Base-by-base conservation (phyloP, 2,797 vertebrate species). In the Pseudochaenichthys georgianus region DNA sequence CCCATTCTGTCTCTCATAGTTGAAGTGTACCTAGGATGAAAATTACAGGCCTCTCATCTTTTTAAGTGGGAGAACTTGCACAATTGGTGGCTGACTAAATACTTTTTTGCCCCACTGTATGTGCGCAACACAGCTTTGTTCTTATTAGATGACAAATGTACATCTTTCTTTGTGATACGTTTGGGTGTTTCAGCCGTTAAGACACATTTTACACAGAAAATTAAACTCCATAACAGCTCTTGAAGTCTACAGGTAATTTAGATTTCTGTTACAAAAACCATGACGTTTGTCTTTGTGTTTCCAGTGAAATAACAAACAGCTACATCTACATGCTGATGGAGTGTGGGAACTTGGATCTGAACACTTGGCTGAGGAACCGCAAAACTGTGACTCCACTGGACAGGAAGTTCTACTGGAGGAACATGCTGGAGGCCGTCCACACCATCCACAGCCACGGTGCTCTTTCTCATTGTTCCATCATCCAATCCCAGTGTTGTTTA, bases 291-390 rank as follows among this genome's bases (percentile, higher is more conserved):
- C 0, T 54, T 0, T 87, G 28, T 76, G 9, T 85, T 84, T 91
- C 34, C 90, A 99, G 98, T 95, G 98, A 99, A 93, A 96, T 99
- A 81, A 96, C 96, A 13, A 95, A 95, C 80, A 93, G 92, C 60
- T 95, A 95, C 83, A 98, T 99, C 90, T 99, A 97, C 88, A 98
- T 99, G 98, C 89, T 98, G 83, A 98, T 99, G 98, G 98, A 99
- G 75, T 99, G 97, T 82, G 98, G 98, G 60, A 98, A 97, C 94
- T 94, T 99, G 80, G 98, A 99, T 87, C 95, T 99, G 58, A 99
- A 98, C 88, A 98, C 96, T 77, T 99, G 97, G 98, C 91, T 99
- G 67, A 96, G 97, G 85, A 99, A 97, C 90, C 97, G 97, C 82
- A 99, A 98, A 76, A 82, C 85, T 2, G 94, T 99, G 61, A 96